phyloP scores from a whole-genome alignment of 2,797 vertebrate species.

The Sebastes steindachneri region DNA sequence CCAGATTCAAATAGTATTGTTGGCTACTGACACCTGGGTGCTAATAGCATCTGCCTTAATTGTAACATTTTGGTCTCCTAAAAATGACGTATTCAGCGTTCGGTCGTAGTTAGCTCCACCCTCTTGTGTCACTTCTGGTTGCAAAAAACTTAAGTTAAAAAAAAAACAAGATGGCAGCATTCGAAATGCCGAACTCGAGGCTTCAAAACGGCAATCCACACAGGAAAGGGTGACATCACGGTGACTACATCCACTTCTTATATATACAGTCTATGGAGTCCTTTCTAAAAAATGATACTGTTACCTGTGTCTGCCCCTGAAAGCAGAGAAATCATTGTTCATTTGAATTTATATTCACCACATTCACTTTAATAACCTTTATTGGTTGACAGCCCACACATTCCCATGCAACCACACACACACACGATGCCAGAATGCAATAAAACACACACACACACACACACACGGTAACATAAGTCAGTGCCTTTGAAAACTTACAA shows the following conservation, averaged over 20 bases:
- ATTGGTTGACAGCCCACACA: conserved; percentile 6
- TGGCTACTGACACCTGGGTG: no score
- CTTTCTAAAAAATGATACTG: not conserved
- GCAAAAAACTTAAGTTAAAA: no score
- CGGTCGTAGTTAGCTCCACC: no score
- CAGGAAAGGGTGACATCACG: no score
- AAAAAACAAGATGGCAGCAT: no score
- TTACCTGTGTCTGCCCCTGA: not conserved
- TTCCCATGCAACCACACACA: not conserved
- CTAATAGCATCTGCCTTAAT: not conserved
- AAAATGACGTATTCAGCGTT: no score
- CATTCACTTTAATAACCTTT: not conserved
- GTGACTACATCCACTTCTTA: no score
- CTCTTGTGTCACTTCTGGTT: no score
- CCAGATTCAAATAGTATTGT: no score
- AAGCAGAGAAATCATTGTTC: not conserved
- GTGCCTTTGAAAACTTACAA: conserved; percentile 22
- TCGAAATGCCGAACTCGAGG: no score
- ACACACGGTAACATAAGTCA: conserved; percentile 4
- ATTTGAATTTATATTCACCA: not conserved
- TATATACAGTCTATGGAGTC: no score
- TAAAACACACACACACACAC: conserved; percentile 2
- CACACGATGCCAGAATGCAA: not conserved
- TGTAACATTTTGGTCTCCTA: no score
- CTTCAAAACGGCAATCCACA: not conserved